These are phyloP conservation scores for Zygogramma bicolorata DNA, from an alignment of 2,888 invertebrate genomes.

Conservation along the genomic window DNA sequence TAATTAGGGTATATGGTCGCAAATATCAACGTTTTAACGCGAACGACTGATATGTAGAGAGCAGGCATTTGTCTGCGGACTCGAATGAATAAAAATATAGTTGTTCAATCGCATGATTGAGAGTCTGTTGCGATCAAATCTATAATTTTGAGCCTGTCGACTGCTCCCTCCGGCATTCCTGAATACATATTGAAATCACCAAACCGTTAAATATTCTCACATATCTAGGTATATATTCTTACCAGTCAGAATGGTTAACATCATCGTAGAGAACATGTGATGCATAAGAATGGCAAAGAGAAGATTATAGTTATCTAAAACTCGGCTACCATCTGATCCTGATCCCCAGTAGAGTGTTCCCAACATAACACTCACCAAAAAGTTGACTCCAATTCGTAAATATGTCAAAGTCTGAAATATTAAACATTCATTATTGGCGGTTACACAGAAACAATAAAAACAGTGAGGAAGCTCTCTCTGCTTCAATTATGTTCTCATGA, in stretches of 20 bases:
- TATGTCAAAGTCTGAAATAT: slow-evolving; percentile 79
- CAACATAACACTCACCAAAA: slow-evolving; percentile 81
- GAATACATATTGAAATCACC: not conserved
- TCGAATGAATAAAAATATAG: too few relatives aligned
- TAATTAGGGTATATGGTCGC: too few relatives aligned
- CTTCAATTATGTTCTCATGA: too few relatives aligned
- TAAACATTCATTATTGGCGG: not conserved
- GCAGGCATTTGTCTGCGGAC: too few relatives aligned
- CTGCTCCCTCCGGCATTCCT: not conserved
- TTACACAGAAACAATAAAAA: too few relatives aligned
- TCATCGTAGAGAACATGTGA: slow-evolving; percentile 92
- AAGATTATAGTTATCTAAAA: slow-evolving; percentile 87
- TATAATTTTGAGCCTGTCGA: too few relatives aligned
- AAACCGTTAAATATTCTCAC: not conserved
- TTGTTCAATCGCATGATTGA: too few relatives aligned
- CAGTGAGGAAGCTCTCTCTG: too few relatives aligned
- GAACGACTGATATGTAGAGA: too few relatives aligned
- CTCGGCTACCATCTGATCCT: slow-evolving; percentile 81
- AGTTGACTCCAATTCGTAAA: slow-evolving; percentile 79
- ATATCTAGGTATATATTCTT: too few relatives aligned
- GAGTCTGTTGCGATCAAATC: too few relatives aligned
- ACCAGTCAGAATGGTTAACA: slow-evolving; percentile 90
- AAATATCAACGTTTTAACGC: too few relatives aligned
- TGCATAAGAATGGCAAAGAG: slow-evolving; percentile 94
- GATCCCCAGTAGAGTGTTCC: slow-evolving; percentile 81